Evolutionary conservation across 2,797 vertebrate species (phyloP).

Genomic region (Sternarchorhynchus goeldii): DNA sequence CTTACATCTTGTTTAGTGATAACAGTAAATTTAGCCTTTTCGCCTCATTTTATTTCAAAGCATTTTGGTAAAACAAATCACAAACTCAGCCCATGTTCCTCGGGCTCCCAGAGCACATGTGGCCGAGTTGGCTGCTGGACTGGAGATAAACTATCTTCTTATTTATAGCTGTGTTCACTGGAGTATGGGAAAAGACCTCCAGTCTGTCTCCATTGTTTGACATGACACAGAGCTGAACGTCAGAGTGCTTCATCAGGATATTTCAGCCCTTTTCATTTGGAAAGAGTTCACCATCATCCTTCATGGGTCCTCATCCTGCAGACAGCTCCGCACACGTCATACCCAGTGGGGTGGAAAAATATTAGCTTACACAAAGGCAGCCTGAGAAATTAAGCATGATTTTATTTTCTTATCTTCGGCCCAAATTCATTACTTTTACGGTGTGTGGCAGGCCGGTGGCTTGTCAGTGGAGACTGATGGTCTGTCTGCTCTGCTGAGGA

Average conservation of each 20-base stretch:
- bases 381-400: slow-evolving; percentile 77
- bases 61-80: slow-evolving; percentile 11
- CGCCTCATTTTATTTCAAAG: slow-evolving; percentile 43
- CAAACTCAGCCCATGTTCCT: background rate
- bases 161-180: slow-evolving; percentile 49
- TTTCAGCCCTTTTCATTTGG: slow-evolving; percentile 52
- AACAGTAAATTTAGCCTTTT: slow-evolving; percentile 31
- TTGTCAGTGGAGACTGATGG: slow-evolving; percentile 76
- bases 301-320: slow-evolving; percentile 53
- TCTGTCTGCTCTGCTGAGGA: slow-evolving; percentile 67
- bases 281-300: slow-evolving; percentile 55
- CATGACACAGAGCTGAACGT: slow-evolving; percentile 28
- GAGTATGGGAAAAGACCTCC: slow-evolving; percentile 27
- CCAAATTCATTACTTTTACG: slow-evolving; percentile 74
- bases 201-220: slow-evolving; percentile 48
- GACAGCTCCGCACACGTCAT: slow-evolving; percentile 51
- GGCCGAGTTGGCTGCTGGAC: background rate
- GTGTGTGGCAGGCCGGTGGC: slow-evolving; percentile 66
- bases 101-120: slow-evolving; percentile 16
- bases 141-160: slow-evolving; percentile 34
- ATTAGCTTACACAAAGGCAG: slow-evolving; percentile 73
- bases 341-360: slow-evolving; percentile 59
- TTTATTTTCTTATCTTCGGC: slow-evolving; percentile 77
- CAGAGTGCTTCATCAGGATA: slow-evolving; percentile 34
- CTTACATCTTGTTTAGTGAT: slow-evolving; percentile 37